phyloP scores from a whole-genome alignment of 2,888 invertebrate species.

The Tinea semifulvella region DNA sequence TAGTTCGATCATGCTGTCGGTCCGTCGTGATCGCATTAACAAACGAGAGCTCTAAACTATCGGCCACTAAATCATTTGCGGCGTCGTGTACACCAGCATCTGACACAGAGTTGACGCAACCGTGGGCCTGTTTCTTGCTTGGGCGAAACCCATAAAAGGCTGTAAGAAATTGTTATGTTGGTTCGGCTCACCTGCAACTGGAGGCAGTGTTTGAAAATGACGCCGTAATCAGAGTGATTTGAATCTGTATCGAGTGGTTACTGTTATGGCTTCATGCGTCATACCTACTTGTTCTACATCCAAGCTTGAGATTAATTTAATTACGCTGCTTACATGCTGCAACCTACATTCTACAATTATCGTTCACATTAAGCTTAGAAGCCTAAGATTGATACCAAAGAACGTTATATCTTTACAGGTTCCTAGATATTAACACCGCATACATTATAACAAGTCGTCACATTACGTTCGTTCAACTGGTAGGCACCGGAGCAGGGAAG shows the following conservation, averaged over 20 bases:
- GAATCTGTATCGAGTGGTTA: constrained; percentile 11
- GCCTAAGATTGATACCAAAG: constrained; percentile 5
- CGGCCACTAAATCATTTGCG: constrained; percentile 14
- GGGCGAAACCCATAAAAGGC: constrained; percentile 12
- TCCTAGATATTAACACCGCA: not conserved
- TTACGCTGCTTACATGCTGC: constrained; percentile 24
- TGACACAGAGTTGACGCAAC: constrained; percentile 12
- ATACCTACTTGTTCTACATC: constrained; percentile 27
- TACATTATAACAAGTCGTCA: constrained; percentile 6
- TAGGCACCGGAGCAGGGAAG: constrained; percentile 5
- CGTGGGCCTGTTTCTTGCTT: constrained; percentile 10
- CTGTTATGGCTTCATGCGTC: constrained; percentile 28
- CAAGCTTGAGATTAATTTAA: constrained; percentile 37
- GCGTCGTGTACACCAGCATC: constrained; percentile 14
- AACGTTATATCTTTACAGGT: not conserved
- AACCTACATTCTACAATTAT: not conserved
- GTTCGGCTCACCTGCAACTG: constrained; percentile 9
- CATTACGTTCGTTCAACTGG: constrained; percentile 12
- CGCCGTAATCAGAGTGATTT: constrained; percentile 11
- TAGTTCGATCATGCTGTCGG: constrained; percentile 6
- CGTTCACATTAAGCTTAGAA: constrained; percentile 4
- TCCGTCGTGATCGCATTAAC: constrained; percentile 12
- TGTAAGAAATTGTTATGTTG: constrained; percentile 15
- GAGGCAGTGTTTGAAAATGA: constrained; percentile 11
- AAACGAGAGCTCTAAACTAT: constrained; percentile 12